These are phyloP conservation scores for Syngnathoides biaculeatus DNA, from an alignment of 2,113 vertebrate species.

Conservation along the genomic window DNA sequence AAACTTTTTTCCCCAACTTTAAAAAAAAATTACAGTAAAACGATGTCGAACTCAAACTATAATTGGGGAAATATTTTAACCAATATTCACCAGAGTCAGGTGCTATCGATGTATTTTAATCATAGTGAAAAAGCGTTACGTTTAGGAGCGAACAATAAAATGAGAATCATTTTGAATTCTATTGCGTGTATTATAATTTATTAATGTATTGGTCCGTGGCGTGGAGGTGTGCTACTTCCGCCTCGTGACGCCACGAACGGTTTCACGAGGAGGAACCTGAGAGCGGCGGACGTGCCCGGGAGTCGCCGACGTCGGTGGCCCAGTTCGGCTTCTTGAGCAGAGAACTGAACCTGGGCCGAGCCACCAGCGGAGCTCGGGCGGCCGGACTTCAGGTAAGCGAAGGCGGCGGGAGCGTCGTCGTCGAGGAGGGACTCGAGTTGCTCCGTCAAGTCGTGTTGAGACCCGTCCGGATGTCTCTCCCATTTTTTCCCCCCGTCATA, in stretches of 20 bases:
- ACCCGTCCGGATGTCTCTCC: background rate
- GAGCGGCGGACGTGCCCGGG: background rate
- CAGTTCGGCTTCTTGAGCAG: slow-evolving; percentile 17
- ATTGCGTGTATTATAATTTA: background rate
- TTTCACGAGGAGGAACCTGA: background rate
- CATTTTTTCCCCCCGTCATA: background rate
- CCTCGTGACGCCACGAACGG: background rate
- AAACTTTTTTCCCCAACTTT: too few species aligned
- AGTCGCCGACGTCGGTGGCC: background rate
- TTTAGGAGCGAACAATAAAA: background rate
- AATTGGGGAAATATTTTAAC: too few species aligned
- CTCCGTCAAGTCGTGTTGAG: background rate
- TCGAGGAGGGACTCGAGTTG: background rate
- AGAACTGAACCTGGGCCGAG: slow-evolving; percentile 54
- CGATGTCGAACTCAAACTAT: too few species aligned
- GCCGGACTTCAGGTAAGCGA: slow-evolving; percentile 12
- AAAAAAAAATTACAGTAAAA: too few species aligned
- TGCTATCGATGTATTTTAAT: too few species aligned
- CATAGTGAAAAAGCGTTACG: background rate
- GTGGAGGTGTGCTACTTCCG: slow-evolving; percentile 3
- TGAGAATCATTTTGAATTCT: background rate
- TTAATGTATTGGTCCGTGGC: background rate
- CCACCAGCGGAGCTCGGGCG: background rate
- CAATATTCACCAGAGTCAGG: background rate
- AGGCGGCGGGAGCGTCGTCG: background rate